phyloP scores from a whole-genome alignment of 2,797 vertebrate species.

The Bradypus variegatus region DNA sequence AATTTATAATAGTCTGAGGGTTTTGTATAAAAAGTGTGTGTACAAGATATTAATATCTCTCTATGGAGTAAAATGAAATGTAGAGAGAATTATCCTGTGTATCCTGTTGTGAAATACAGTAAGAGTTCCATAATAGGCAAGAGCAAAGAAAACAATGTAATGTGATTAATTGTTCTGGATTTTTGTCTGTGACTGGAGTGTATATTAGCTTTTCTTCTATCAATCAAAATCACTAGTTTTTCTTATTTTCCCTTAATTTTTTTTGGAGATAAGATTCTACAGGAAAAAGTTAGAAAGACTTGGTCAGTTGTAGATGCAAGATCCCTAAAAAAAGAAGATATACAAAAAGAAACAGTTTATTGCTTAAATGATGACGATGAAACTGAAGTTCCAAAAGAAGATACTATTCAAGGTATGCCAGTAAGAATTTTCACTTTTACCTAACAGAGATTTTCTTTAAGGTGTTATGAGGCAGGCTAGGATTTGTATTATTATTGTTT shows the following conservation, averaged over 20 bases:
- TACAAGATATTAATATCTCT: neutral
- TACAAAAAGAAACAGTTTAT: slow-evolving; percentile 88
- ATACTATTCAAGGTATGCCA: slow-evolving; percentile 89
- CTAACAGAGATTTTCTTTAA: slow-evolving; percentile 1
- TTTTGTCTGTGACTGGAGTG: neutral
- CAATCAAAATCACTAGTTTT: neutral
- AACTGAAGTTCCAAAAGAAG: slow-evolving; percentile 88
- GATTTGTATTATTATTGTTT: neutral
- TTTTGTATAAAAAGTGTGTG: slow-evolving; percentile 1
- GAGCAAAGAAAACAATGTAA: neutral
- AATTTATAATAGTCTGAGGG: neutral
- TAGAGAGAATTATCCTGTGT: neutral
- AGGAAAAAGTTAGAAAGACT: slow-evolving; percentile 84
- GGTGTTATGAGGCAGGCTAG: neutral
- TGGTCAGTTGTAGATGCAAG: slow-evolving; percentile 90
- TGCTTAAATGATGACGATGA: slow-evolving; percentile 95
- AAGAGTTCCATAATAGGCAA: neutral
- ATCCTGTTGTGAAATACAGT: neutral
- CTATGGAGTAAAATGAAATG: neutral
- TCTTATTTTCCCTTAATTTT: neutral
- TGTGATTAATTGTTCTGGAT: neutral
- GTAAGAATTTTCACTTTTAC: neutral
- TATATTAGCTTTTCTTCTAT: neutral
- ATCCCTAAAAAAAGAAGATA: slow-evolving; percentile 80
- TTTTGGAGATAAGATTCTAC: slow-evolving; percentile 77